These are phyloP conservation scores for Hydriomena furcata DNA, from an alignment of 2,888 invertebrate species.

Conservation along the genomic window DNA sequence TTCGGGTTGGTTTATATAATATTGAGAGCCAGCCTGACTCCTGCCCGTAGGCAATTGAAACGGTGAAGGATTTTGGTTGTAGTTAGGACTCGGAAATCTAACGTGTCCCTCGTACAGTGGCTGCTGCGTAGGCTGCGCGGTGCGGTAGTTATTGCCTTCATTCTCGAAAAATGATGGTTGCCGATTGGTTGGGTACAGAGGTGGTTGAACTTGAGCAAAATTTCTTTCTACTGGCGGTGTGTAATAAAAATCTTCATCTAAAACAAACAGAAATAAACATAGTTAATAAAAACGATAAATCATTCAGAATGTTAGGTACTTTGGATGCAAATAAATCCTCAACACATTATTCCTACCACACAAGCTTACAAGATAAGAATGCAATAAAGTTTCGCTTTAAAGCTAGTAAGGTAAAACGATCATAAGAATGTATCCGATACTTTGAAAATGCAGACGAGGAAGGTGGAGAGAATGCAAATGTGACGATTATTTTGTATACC, in stretches of 20 bases:
- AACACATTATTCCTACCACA: slow-evolving; percentile 4
- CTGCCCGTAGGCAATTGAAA: slow-evolving; percentile 77
- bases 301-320: too few species aligned
- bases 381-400: slow-evolving; percentile 6
- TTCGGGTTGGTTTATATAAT: slow-evolving; percentile 77
- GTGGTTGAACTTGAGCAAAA: slow-evolving; percentile 81
- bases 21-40: slow-evolving; percentile 73
- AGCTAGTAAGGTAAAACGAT: neutral
- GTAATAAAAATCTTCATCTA: slow-evolving; percentile 78
- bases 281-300: neutral
- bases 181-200: slow-evolving; percentile 69
- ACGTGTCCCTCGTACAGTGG: slow-evolving; percentile 65
- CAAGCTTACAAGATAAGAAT: slow-evolving; percentile 15
- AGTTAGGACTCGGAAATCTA: slow-evolving; percentile 74
- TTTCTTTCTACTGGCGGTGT: slow-evolving; percentile 73
- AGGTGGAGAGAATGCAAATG: slow-evolving; percentile 11
- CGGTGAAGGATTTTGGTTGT: slow-evolving; percentile 77
- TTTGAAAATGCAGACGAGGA: slow-evolving; percentile 5
- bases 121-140: slow-evolving; percentile 60
- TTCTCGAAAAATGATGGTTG: slow-evolving; percentile 67
- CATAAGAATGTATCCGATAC: slow-evolving; percentile 9
- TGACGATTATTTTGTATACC: slow-evolving; percentile 3
- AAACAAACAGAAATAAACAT: slow-evolving; percentile 52
- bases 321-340: slow-evolving; percentile 6
- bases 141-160: slow-evolving; percentile 65